These are phyloP conservation scores for Ophion slaviceki DNA, from an alignment of 2,888 invertebrate genomes.

Conservation along the genomic window DNA sequence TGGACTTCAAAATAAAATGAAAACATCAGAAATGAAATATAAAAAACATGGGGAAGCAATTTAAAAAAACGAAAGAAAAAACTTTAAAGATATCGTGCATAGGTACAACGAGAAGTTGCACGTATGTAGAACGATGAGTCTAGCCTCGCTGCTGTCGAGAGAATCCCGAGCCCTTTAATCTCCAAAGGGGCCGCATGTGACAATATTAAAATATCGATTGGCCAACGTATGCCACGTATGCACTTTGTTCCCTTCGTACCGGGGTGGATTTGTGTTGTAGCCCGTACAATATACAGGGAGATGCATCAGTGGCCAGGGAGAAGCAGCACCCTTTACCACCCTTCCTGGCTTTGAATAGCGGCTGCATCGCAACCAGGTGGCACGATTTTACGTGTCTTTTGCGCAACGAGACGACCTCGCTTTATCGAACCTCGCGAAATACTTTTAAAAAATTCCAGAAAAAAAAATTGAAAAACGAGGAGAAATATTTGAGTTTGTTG, in stretches of 20 bases:
- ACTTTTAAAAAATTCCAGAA: background rate
- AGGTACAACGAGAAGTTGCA: slow-evolving; percentile 15
- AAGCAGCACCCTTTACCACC: slow-evolving; percentile 21
- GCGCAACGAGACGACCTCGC: background rate
- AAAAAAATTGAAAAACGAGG: background rate
- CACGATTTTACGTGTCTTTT: slow-evolving; percentile 35
- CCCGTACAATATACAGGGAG: slow-evolving; percentile 11
- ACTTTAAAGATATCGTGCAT: too few relatives aligned
- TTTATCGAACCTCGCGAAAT: slow-evolving; percentile 6
- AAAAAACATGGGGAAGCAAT: too few relatives aligned
- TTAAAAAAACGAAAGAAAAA: too few relatives aligned
- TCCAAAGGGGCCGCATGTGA: slow-evolving; percentile 72
- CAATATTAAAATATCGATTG: slow-evolving; percentile 84
- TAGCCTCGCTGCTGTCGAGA: slow-evolving; percentile 18
- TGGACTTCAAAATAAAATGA: too few relatives aligned
- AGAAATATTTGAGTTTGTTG: slow-evolving; percentile 7
- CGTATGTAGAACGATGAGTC: slow-evolving; percentile 27
- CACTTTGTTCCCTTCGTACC: slow-evolving; percentile 79
- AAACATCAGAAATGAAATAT: too few relatives aligned
- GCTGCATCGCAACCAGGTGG: slow-evolving; percentile 40
- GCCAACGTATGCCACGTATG: slow-evolving; percentile 83
- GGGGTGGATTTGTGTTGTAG: slow-evolving; percentile 25
- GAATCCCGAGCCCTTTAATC: slow-evolving; percentile 75
- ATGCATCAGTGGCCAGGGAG: slow-evolving; percentile 41
- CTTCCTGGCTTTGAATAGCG: slow-evolving; percentile 9